Conservation (phyloP, 2,797 vertebrate genomes). For the Schizopygopsis malacanthus region DNA sequence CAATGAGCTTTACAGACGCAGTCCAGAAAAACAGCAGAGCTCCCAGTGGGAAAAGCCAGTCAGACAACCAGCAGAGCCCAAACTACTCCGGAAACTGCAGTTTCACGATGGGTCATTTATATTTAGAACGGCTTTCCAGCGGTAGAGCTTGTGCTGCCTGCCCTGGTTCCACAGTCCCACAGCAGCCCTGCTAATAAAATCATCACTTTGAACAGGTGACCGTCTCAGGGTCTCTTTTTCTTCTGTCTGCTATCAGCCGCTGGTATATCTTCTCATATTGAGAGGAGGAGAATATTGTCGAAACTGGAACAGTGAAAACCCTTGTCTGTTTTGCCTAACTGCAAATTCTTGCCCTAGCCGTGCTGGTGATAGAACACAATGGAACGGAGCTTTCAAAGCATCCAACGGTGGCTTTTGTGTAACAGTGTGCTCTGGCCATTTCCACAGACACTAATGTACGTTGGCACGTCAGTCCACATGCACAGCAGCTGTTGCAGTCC, state of each 20-base stretch:
- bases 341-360: conserved; percentile 22
- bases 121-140: conserved; percentile 22
- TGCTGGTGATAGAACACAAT: conserved; percentile 57
- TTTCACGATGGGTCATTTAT: conserved; percentile 30
- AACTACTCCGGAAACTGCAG: conserved; percentile 24
- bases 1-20: conserved; percentile 9
- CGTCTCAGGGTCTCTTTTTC: background rate
- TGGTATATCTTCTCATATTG: background rate
- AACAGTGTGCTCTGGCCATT: conserved; percentile 63
- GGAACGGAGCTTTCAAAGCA: conserved; percentile 51
- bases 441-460: conserved; percentile 67
- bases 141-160: background rate
- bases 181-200: conserved; percentile 34
- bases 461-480: conserved; percentile 25
- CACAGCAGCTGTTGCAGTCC: conserved; percentile 49
- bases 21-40: conserved; percentile 20
- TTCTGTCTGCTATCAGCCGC: background rate
- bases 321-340: conserved; percentile 30
- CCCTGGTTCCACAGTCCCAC: background rate
- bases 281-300: background rate
- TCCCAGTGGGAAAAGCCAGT: conserved; percentile 1
- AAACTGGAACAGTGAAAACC: background rate
- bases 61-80: conserved; percentile 22
- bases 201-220: conserved; percentile 29
- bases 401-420: conserved; percentile 69